These are phyloP conservation scores for Mesoclemmys tuberculata DNA, from an alignment of 2,113 vertebrate species.

Conservation along the genomic window DNA sequence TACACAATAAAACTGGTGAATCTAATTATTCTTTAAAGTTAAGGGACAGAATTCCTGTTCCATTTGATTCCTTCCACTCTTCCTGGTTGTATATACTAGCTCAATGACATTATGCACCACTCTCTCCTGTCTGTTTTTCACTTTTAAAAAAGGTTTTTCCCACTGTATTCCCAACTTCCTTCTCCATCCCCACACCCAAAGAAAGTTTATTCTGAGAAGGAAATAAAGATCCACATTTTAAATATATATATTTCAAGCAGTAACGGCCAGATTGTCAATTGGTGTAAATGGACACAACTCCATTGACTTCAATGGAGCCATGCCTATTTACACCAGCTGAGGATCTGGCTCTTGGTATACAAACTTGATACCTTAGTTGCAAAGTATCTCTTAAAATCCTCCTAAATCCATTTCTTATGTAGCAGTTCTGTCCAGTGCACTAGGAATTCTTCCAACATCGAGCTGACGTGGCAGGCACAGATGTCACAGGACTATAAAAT, in stretches of 20 bases:
- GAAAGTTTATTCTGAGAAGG: neutral
- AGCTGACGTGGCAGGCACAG: slow-evolving; percentile 58
- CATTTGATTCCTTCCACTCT: neutral
- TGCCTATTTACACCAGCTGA: neutral
- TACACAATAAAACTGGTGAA: neutral
- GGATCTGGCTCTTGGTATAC: neutral
- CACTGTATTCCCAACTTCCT: neutral
- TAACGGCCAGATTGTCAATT: neutral
- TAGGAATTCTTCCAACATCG: slow-evolving; percentile 19
- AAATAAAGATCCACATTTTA: neutral
- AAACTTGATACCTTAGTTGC: neutral
- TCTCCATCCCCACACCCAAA: neutral
- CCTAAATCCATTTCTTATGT: neutral
- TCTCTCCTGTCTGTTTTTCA: neutral
- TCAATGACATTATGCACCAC: neutral
- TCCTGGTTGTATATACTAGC: neutral
- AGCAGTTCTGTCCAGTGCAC: neutral
- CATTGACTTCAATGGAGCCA: neutral
- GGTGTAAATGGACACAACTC: neutral
- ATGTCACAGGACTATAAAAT: slow-evolving; percentile 41
- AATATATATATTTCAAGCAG: neutral
- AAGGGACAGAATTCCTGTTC: neutral
- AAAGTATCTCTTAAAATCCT: neutral
- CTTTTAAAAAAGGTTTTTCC: neutral
- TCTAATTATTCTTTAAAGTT: neutral